Base-by-base conservation (phyloP, 2,797 vertebrate genomes). In the Acropternis orthonyx region DNA sequence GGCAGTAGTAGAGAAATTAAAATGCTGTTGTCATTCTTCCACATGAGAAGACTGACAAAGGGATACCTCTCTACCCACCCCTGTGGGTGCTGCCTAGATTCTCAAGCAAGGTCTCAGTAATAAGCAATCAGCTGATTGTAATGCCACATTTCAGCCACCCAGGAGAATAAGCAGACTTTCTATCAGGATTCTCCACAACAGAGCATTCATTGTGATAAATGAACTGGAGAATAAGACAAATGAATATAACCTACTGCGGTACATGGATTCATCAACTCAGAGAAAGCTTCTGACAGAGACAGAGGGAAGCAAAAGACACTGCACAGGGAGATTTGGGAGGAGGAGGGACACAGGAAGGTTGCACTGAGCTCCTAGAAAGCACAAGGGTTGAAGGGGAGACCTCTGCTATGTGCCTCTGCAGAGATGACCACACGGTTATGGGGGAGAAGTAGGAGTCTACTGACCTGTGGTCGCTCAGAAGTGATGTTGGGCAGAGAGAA, bases 221-320 rank as follows among this genome's bases (percentile, higher is more conserved):
- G 96, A 94, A 94, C 67, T 97, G 88, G 75, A 95, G 94, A 97
- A 56, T 49, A 97, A 96, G 97, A 97, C 68, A 96, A 97, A 97
- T 97, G 91, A 93, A 93, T 96, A 87, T 89, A 97, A 94, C 94
- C 89, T 85, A 78, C 92, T 72, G 69, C 89, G 89, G 82, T 11
- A 67, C 83, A 71, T 88, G 92, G 95, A 93, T 97, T 95, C 94
- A 96, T 94, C 96, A 97, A 65, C 89, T 69, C 88, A 32, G 71
- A 80, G 75, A 95, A 91, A 88, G 91, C 73, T 77, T 82, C 78
- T 95, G 89, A 85, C 91, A 91, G 79, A 89, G 90, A 80, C 52
- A 77, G 62, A 73, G 49, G 48, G 44, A 74, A 56, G 54, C 74
- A 92, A 88, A 92, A 65, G 48, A 46, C 36, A 20, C 24, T 48